Conservation (phyloP, 2,888 invertebrate species). For the Acanthosepion pharaonis region DNA sequence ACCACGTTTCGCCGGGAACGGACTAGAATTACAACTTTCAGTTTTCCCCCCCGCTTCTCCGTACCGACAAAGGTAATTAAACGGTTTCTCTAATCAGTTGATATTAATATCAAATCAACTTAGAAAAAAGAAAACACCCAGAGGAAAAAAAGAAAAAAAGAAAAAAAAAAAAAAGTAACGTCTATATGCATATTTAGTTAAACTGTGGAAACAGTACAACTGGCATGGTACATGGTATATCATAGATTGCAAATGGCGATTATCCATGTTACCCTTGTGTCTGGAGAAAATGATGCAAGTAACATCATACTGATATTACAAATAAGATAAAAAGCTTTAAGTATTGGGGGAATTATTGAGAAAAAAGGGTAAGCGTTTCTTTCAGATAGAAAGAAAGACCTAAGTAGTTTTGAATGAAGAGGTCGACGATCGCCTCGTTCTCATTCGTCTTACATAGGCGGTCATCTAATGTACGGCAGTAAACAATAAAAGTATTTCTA, state of each 20-base stretch:
- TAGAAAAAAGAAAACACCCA: not conserved
- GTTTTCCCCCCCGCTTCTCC: not conserved
- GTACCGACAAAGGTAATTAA: not conserved
- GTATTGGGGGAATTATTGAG: not conserved
- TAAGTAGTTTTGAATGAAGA: not conserved
- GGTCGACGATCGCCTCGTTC: not conserved
- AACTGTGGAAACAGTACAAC: not conserved
- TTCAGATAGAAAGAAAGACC: not conserved
- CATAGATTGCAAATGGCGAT: conserved; percentile 45
- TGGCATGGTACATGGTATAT: conserved; percentile 5
- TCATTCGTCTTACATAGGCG: not conserved
- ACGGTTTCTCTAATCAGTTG: too few relatives aligned
- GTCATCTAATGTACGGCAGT: not conserved
- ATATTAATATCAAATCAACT: not conserved
- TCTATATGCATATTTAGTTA: not conserved
- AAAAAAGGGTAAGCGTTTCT: not conserved
- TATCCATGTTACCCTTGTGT: not conserved
- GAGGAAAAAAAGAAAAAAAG: too few relatives aligned
- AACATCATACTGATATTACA: not conserved
- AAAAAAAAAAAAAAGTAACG: too few relatives aligned
- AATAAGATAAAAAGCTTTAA: not conserved
- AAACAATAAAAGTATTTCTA: conserved; percentile 34
- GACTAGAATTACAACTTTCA: not conserved
- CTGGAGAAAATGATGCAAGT: not conserved
- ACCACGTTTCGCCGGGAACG: conserved; percentile 47